Evolutionary conservation across 2,797 vertebrate species (phyloP).

Genomic region (Phataginus tricuspis): DNA sequence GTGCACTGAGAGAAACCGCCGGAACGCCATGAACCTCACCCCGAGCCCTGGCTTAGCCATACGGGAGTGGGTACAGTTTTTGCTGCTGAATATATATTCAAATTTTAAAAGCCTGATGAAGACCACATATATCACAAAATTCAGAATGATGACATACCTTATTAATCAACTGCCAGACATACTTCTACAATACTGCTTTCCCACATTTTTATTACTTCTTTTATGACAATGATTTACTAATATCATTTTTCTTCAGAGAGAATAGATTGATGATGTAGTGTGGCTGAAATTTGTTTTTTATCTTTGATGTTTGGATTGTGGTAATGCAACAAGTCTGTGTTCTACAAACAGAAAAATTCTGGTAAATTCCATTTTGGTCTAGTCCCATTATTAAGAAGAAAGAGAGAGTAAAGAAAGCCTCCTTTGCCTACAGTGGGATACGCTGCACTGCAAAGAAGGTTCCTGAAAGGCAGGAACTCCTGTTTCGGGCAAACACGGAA

Average conservation of each 20-base stretch:
- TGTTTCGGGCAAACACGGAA: not conserved
- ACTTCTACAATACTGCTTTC: not conserved
- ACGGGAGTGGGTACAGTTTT: too few species aligned
- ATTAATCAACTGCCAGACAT: not conserved
- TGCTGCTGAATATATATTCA: not conserved
- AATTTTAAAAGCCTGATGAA: not conserved
- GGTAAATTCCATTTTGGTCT: not conserved
- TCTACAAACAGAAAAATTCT: not conserved
- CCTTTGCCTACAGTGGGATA: fast-evolving
- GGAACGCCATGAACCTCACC: too few species aligned
- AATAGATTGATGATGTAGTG: fast-evolving
- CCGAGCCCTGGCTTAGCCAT: too few species aligned
- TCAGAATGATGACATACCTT: not conserved
- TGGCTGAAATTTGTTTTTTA: fast-evolving
- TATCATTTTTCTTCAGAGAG: not conserved
- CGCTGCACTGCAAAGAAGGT: fast-evolving
- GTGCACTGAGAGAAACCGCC: too few species aligned
- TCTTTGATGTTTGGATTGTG: not conserved
- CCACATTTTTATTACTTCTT: not conserved
- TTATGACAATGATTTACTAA: not conserved
- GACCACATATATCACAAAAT: not conserved
- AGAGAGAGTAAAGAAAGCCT: not conserved
- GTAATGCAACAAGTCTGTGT: not conserved
- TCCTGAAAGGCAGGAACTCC: not conserved
- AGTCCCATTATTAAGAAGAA: not conserved